phyloP scores from a whole-genome alignment of 2,113 vertebrate genomes.

The Alethe castanea region DNA sequence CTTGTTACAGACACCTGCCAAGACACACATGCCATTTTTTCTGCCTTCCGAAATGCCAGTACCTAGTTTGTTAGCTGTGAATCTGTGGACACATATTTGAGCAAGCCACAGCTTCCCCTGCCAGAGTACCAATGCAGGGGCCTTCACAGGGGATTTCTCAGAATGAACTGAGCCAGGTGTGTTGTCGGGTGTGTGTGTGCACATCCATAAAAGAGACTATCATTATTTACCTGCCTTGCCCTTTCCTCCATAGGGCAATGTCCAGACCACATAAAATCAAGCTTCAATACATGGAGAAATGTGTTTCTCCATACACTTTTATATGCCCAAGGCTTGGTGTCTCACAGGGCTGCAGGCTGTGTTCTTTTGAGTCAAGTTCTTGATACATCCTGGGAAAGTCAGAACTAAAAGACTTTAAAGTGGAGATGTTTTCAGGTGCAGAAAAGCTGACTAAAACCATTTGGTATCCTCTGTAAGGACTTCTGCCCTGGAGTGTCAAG shows the following conservation, averaged over 20 bases:
- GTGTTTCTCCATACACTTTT: not conserved
- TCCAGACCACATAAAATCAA: not conserved
- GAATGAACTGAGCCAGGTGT: not conserved
- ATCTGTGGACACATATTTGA: not conserved
- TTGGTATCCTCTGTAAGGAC: not conserved
- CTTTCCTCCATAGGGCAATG: not conserved
- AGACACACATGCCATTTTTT: not conserved
- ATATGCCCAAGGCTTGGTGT: not conserved
- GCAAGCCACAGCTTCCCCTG: not conserved
- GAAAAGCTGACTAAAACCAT: not conserved
- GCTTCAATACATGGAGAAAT: not conserved
- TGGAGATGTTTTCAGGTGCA: not conserved
- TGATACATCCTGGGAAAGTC: not conserved
- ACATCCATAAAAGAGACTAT: not conserved
- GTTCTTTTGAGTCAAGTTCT: not conserved
- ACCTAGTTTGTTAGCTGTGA: not conserved
- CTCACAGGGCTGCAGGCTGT: not conserved
- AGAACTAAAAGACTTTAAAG: not conserved
- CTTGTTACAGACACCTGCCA: not conserved
- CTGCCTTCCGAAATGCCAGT: not conserved
- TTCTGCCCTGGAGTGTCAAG: not conserved
- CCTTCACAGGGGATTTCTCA: not conserved
- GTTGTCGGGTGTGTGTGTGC: not conserved
- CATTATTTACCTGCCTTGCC: not conserved
- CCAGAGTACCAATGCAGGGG: not conserved